A percentile compares a stretch with the other conserved stretches of the same genome.
These are phyloP conservation scores for Macrophya alboannulata DNA, from an alignment of 2,888 invertebrate genomes.

Conservation along the genomic window DNA sequence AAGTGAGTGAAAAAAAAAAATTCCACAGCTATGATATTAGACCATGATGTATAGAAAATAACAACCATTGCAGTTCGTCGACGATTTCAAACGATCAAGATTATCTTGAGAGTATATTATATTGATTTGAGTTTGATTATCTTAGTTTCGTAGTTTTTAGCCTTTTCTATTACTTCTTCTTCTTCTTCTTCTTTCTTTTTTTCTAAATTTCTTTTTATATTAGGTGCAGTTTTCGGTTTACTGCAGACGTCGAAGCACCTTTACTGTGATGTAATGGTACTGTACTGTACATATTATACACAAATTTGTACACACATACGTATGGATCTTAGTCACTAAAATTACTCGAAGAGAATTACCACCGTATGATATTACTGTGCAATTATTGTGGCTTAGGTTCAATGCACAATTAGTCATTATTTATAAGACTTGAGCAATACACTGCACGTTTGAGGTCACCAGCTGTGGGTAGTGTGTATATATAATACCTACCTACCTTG, in stretches of 20 bases:
- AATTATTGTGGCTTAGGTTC: conserved; percentile 50
- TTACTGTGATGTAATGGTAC: too few relatives aligned
- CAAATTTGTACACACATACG: background rate
- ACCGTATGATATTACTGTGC: background rate
- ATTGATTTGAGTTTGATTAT: background rate
- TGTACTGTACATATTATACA: too few relatives aligned
- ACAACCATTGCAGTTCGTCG: background rate
- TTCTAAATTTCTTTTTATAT: background rate
- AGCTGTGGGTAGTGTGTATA: conserved; percentile 8
- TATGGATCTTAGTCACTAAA: background rate
- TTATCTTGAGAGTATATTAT: background rate
- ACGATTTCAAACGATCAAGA: too few relatives aligned
- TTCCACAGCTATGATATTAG: background rate
- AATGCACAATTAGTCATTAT: conserved; percentile 46
- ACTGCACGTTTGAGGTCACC: conserved; percentile 42
- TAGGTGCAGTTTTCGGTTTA: background rate
- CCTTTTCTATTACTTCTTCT: too few relatives aligned
- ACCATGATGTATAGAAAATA: background rate
- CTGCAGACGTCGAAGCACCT: background rate
- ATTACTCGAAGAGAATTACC: background rate
- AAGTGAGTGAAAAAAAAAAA: background rate
- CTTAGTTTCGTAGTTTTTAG: background rate
- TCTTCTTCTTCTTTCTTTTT: background rate
- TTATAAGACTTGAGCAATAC: conserved; percentile 26
- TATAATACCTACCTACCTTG: background rate